Percentiles rank a stretch among this genome's conserved stretches.
Evolutionary conservation across 2,888 invertebrate species (phyloP).

Genomic region (Parascotia fuliginaria): DNA sequence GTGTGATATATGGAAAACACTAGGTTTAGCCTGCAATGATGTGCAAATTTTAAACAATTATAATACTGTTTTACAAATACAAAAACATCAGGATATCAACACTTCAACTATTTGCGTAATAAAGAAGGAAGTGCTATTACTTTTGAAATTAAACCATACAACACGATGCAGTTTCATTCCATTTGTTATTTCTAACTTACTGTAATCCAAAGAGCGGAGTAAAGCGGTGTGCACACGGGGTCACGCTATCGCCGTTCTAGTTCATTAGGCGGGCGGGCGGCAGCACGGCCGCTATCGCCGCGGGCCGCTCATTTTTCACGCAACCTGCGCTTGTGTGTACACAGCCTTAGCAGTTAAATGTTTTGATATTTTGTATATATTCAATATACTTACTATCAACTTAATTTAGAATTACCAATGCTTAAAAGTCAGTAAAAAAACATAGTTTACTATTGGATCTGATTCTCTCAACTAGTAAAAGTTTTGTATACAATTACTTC

Average conservation of each 20-base stretch:
- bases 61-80: no score
- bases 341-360: constrained; percentile 28
- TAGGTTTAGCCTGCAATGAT: no score
- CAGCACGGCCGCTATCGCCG: constrained; percentile 65
- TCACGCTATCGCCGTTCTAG: constrained; percentile 79
- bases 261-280: constrained; percentile 73
- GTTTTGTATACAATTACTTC: no score
- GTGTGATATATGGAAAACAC: no score
- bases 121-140: no score
- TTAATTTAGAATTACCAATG: no score
- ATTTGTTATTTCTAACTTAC: constrained; percentile 24
- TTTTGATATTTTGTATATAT: constrained; percentile 28
- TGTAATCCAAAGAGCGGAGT: constrained; percentile 37
- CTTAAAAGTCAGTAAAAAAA: no score
- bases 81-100: no score
- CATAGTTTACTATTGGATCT: no score
- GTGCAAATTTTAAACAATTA: no score
- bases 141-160: background rate
- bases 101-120: no score
- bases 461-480: no score
- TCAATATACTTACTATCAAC: background rate
- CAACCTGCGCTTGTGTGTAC: constrained; percentile 41
- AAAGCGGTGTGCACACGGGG: constrained; percentile 64
- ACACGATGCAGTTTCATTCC: background rate
- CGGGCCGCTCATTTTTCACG: constrained; percentile 76